phyloP scores from a whole-genome alignment of 2,888 invertebrate genomes.

The Helobdella robusta region DNA sequence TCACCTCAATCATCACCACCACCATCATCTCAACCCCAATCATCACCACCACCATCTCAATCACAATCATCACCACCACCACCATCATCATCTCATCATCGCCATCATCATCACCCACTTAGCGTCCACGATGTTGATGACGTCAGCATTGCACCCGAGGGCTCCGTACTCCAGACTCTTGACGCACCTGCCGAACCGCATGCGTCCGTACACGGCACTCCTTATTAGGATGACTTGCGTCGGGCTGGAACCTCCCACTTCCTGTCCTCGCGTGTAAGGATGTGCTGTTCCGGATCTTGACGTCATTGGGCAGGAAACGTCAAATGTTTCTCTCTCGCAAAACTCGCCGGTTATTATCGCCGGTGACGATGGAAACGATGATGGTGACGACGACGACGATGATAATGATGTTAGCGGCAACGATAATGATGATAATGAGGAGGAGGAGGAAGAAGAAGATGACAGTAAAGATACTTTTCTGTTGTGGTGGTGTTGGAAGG shows the following conservation, averaged over 20 bases:
- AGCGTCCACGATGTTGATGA: conserved; percentile 21
- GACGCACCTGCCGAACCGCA: conserved; percentile 27
- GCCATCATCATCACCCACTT: conserved; percentile 4
- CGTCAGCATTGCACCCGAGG: conserved; percentile 27
- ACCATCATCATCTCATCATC: not conserved
- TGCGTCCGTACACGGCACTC: conserved; percentile 27
- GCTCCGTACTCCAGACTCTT: conserved; percentile 25
- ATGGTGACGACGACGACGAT: conserved; percentile 21
- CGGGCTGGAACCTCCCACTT: too few relatives aligned
- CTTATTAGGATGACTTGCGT: conserved; percentile 27
- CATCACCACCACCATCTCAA: not conserved
- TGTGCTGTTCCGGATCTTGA: not conserved
- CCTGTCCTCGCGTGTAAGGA: not conserved
- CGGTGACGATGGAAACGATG: conserved; percentile 17
- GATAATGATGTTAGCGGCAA: not conserved
- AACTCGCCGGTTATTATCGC: conserved; percentile 19
- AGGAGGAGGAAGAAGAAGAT: not conserved
- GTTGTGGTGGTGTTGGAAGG: too few relatives aligned
- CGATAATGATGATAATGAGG: conserved; percentile 5
- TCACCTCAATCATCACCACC: not conserved
- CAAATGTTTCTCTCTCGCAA: conserved; percentile 29
- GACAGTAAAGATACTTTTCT: not conserved
- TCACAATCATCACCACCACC: not conserved
- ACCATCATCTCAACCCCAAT: not conserved
- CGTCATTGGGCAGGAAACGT: conserved; percentile 20